Base-by-base conservation (phyloP, 2,113 vertebrate genomes). In the Haemorhous mexicanus region DNA sequence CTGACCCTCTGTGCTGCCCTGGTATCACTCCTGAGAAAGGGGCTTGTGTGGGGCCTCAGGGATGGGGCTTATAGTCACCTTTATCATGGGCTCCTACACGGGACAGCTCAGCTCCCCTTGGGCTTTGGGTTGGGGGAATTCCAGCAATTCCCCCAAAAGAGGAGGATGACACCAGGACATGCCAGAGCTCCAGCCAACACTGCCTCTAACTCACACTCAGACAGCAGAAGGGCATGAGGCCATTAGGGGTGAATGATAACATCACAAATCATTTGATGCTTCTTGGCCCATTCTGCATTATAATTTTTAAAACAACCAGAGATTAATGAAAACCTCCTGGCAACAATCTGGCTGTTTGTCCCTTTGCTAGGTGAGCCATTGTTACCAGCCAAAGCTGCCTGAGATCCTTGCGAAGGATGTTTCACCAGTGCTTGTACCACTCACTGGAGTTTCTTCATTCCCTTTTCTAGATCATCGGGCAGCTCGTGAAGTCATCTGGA, bases 381-480 rank as follows among this genome's bases (percentile, higher is more conserved):
- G 66, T 27, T 63, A 46, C 46, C 6, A 10, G 37, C 13, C 30
- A 47, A 68, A 69, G 39, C 47, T 82, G 28, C n/a, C 13, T 1
- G 5, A 80, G 66, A 47, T 43, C 16, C 10, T 37, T 56, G 41
- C 16, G 53, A 82, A 80, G 58, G 35, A 70, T 43, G 10, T 24
- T 90, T 73, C 7, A 7, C 13, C 20, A 1, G 0, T 28, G 41
- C 47, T 43, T 77, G 50, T 84, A 15, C 49, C 28, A 44, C 69
- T 95, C 73, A 95, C 30, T 68, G 24, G 63, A 10, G 26, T 4
- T 46, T 86, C 66, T 50, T 75, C 3, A 3, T 84, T 50, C 19
- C 67, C 15, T 50, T 94, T 94, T 55, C 55, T 94, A 98, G 98
- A 97, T 98, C 5, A 94, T 98, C 1, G 95, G 88, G 3, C 56